Evolutionary conservation across 2,113 vertebrate species (phyloP).

Genomic region (Engystomops pustulosus): DNA sequence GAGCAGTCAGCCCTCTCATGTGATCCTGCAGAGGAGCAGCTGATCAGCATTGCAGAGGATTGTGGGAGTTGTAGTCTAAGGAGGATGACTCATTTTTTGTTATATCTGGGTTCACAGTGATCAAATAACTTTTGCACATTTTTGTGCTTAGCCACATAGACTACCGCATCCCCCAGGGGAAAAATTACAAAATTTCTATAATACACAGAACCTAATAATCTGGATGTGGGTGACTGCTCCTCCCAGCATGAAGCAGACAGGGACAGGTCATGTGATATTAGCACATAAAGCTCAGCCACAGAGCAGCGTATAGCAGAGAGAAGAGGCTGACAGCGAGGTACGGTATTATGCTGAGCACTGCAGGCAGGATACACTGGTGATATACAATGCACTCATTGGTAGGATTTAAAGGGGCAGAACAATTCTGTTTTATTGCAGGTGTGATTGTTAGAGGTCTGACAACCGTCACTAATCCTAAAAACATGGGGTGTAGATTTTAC

Average conservation of each 20-base stretch:
- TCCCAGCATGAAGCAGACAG: conserved; percentile 10
- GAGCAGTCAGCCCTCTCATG: background rate
- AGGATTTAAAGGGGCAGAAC: too few relatives aligned
- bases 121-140: background rate
- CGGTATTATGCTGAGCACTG: background rate
- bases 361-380: background rate
- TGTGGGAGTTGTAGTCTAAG: conserved; percentile 35
- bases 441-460: too few relatives aligned
- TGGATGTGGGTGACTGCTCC: background rate
- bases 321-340: conserved; percentile 6
- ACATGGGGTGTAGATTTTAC: too few relatives aligned
- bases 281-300: background rate
- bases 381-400: too few relatives aligned
- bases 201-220: background rate
- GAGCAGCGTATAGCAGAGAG: background rate
- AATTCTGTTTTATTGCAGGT: too few relatives aligned
- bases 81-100: background rate
- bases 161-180: background rate
- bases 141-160: too few relatives aligned
- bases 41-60: background rate
- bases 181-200: background rate
- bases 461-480: too few relatives aligned
- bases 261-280: background rate
- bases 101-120: background rate
- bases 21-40: background rate